Base-by-base conservation (phyloP, 1,140 invertebrate species). In the Drosophila virilis region DNA sequence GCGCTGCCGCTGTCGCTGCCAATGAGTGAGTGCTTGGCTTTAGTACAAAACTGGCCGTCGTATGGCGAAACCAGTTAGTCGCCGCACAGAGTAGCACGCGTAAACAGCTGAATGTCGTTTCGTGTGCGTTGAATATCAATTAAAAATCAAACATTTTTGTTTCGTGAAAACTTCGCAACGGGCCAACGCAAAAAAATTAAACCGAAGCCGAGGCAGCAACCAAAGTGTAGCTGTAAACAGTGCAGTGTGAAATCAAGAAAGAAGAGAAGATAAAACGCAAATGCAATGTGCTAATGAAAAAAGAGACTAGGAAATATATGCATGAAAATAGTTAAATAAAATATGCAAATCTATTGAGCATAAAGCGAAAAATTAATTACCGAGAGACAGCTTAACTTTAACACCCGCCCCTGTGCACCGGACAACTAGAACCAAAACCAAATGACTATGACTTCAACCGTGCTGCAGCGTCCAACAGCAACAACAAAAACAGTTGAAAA, bases 381-480 rank as follows among this genome's bases (percentile, higher is more conserved):
- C 42, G 57, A 59, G 42, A 46, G 57, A 45, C 42, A 37, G 57
- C 15, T 59, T 45, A 46, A n/a, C 10, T 15, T 5, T 35, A 50
- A 6, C 17, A 28, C 17, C 28, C 17, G 10, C 37, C 37, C 52
- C 8, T 33, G 66, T 62, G 43, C n/a, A 37, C 22, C 17, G 46
- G 68, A 77, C 48, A 50, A 48, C 28, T 61, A 48, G 50, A 67
- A 70, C 55, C 42, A 40, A 50, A 50, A 46, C 72, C 71, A 78
- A 88, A 89, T 88, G 83, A 88, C 83, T 88, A 92, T 92, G 91
- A 91, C 88, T 91, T 91, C 91, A 77, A 92, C 91, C 54, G 70
- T 92, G 66, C 74, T 92, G 59, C 91, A 91, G 70, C 83, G 85
- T 60, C 84, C 89, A 61, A 70, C 77, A 54, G 45, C 66, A 64